These are phyloP conservation scores for Apotomis capreana DNA, from an alignment of 2,888 invertebrate species.

Conservation along the genomic window DNA sequence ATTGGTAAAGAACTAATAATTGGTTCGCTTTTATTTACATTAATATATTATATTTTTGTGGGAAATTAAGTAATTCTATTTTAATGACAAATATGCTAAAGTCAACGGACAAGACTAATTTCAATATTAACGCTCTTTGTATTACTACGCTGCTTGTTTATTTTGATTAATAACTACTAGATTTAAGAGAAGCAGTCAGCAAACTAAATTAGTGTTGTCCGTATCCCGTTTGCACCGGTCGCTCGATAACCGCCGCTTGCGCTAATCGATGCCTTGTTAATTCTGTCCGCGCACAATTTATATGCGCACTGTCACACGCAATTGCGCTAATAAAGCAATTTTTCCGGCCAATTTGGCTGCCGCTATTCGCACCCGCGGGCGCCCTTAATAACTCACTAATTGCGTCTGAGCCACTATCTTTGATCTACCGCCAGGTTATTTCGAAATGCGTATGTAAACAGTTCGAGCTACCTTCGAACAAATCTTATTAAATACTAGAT, in stretches of 20 bases:
- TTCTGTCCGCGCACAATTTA: slow-evolving; percentile 43
- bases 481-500: slow-evolving; percentile 32
- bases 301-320: slow-evolving; percentile 46
- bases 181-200: too few species aligned
- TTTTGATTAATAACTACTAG: too few species aligned
- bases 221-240: slow-evolving; percentile 6
- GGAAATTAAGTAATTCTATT: too few species aligned
- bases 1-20: too few species aligned
- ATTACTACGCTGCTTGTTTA: too few species aligned
- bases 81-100: too few species aligned
- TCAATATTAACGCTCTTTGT: too few species aligned
- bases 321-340: slow-evolving; percentile 60
- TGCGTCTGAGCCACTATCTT: slow-evolving; percentile 52
- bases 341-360: slow-evolving; percentile 53
- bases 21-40: too few species aligned
- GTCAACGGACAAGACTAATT: too few species aligned
- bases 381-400: slow-evolving; percentile 54
- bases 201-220: slow-evolving; percentile 10
- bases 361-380: slow-evolving; percentile 47
- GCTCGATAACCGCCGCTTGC: slow-evolving; percentile 37
- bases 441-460: slow-evolving; percentile 47
- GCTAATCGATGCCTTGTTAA: slow-evolving; percentile 48
- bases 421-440: slow-evolving; percentile 47
- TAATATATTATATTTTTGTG: too few species aligned
- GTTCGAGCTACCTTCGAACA: slow-evolving; percentile 31